A percentile compares a stretch with the other conserved stretches of the same genome.
Conservation (phyloP, 2,888 invertebrate genomes). For the Ptilodon capucinus region DNA sequence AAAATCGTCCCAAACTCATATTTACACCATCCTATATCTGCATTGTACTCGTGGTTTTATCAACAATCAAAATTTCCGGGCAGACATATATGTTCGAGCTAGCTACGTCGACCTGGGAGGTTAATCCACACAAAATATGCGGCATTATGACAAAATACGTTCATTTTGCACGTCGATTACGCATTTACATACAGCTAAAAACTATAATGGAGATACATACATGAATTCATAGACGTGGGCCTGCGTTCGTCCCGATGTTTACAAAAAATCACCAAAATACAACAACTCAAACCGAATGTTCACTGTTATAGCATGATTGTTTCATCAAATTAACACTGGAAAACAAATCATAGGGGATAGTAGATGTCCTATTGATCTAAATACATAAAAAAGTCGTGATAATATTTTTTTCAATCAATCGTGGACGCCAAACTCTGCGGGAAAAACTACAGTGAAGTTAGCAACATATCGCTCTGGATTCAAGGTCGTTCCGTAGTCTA, state of each 20-base stretch:
- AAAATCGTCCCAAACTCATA: conserved; percentile 16
- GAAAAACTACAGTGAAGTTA: conserved; percentile 80
- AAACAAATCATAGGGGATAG: conserved; percentile 51
- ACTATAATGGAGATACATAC: conserved; percentile 73
- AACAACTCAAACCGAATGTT: conserved; percentile 55
- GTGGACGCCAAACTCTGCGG: conserved; percentile 80
- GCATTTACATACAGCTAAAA: conserved; percentile 46
- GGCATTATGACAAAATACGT: conserved; percentile 38
- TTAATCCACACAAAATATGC: conserved; percentile 44
- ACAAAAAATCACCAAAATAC: conserved; percentile 70
- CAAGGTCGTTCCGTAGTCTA: conserved; percentile 62
- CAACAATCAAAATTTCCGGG: conserved; percentile 41
- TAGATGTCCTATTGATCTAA: conserved; percentile 61
- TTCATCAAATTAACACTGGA: conserved; percentile 58
- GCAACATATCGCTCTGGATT: conserved; percentile 51
- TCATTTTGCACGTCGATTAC: conserved; percentile 32
- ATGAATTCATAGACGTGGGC: conserved; percentile 82
- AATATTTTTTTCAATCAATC: conserved; percentile 66
- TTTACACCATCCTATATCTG: conserved; percentile 34
- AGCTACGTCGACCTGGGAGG: conserved; percentile 57
- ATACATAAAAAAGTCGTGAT: conserved; percentile 70
- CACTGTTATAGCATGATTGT: conserved; percentile 67
- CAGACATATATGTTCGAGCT: conserved; percentile 49
- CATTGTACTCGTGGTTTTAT: conserved; percentile 44
- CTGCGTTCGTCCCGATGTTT: conserved; percentile 77